These are phyloP conservation scores for Picathartes gymnocephalus DNA, from an alignment of 2,113 vertebrate genomes.

Conservation along the genomic window DNA sequence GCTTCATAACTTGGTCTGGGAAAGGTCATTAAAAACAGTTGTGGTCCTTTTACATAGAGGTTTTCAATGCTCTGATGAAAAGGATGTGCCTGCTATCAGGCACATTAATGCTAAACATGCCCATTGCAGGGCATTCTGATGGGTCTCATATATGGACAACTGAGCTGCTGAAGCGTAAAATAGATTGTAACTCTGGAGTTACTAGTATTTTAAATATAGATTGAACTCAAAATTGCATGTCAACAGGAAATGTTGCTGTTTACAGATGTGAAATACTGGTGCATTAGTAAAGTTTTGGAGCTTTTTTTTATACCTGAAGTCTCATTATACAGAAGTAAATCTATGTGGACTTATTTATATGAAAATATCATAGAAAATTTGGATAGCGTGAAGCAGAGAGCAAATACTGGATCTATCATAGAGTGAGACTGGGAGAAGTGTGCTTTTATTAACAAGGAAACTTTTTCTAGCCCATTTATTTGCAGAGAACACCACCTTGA, in stretches of 20 bases:
- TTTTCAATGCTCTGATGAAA: not conserved
- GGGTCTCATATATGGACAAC: not conserved
- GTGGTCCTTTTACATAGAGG: not conserved
- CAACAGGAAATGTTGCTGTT: not conserved
- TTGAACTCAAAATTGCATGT: not conserved
- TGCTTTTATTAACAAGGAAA: not conserved
- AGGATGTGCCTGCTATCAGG: not conserved
- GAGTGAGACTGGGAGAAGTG: not conserved
- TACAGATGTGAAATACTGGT: not conserved
- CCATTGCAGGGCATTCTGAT: not conserved
- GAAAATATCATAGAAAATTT: not conserved
- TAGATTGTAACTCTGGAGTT: not conserved
- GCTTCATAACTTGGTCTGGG: not conserved
- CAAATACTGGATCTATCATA: not conserved
- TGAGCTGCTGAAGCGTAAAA: not conserved
- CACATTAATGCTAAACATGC: not conserved
- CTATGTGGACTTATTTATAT: not conserved
- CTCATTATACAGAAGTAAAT: not conserved
- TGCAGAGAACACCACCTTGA: not conserved
- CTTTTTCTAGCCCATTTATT: not conserved
- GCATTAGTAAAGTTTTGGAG: not conserved
- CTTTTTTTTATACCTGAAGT: not conserved
- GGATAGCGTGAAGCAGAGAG: not conserved
- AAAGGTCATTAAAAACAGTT: not conserved
- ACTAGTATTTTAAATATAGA: not conserved